Conservation (phyloP, 2,888 invertebrate genomes). For the Drosophila limbata region DNA sequence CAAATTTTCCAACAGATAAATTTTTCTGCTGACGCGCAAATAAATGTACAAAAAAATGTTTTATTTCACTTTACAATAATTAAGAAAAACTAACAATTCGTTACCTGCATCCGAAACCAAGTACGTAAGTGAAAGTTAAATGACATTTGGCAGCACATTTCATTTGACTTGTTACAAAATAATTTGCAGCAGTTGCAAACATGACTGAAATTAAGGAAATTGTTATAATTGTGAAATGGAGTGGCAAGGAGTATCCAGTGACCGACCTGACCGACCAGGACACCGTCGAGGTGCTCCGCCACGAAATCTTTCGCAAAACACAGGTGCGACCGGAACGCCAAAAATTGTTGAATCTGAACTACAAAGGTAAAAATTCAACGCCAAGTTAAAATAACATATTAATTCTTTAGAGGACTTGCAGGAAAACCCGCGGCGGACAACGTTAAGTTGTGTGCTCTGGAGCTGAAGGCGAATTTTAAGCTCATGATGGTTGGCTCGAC, state of each 20-base stretch:
- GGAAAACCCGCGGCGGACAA: conserved; percentile 94
- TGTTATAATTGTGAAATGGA: conserved; percentile 92
- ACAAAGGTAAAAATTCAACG: conserved; percentile 89
- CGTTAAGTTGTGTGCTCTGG: conserved; percentile 90
- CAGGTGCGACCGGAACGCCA: conserved; percentile 96
- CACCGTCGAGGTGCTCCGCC: conserved; percentile 92
- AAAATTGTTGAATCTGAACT: conserved; percentile 96
- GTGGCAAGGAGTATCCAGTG: conserved; percentile 95
- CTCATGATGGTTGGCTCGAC: conserved; percentile 99
- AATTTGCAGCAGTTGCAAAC: conserved; percentile 27
- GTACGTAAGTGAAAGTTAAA: conserved; percentile 25
- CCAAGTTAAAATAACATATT: not conserved
- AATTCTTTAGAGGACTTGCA: conserved; percentile 78
- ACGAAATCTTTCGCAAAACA: conserved; percentile 93
- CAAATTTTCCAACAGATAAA: conserved; percentile 24
- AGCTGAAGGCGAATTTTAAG: conserved; percentile 94
- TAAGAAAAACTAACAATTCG: conserved; percentile 1
- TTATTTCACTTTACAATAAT: not conserved
- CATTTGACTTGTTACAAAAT: not conserved
- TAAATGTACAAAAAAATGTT: conserved; percentile 36
- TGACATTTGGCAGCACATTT: conserved; percentile 2
- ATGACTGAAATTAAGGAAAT: conserved; percentile 67
- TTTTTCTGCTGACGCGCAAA: conserved; percentile 50
- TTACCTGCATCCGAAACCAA: conserved; percentile 20
- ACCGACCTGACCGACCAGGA: conserved; percentile 90